phyloP scores from a whole-genome alignment of 2,888 invertebrate genomes.

The Hartigia nigra region DNA sequence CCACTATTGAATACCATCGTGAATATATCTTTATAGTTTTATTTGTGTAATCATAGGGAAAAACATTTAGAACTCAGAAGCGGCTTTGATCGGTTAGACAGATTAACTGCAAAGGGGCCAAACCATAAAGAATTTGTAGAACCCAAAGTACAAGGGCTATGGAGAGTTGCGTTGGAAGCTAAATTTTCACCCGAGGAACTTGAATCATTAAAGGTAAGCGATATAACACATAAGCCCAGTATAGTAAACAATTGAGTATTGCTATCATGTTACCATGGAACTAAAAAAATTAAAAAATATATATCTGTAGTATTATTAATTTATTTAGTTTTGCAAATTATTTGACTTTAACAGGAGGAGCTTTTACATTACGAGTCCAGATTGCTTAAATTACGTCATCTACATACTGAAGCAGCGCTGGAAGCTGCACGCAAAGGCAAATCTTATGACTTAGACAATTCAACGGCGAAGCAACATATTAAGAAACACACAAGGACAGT shows the following conservation, averaged over 20 bases:
- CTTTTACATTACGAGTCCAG: slow-evolving; percentile 89
- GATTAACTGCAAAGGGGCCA: slow-evolving; percentile 80
- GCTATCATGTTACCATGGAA: background rate
- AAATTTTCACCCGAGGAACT: slow-evolving; percentile 87
- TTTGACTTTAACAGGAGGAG: slow-evolving; percentile 72
- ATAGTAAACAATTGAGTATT: slow-evolving; percentile 2
- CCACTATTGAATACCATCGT: background rate
- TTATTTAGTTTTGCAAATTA: slow-evolving; percentile 6
- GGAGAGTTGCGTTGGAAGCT: slow-evolving; percentile 83
- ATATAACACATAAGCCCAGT: background rate
- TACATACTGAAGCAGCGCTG: slow-evolving; percentile 84
- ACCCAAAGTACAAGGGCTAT: slow-evolving; percentile 89
- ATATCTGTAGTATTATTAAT: background rate
- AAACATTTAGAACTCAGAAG: slow-evolving; percentile 82
- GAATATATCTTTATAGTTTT: background rate
- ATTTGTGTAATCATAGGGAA: slow-evolving; percentile 67
- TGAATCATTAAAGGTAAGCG: slow-evolving; percentile 79
- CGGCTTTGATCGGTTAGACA: slow-evolving; percentile 81
- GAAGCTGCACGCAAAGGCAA: slow-evolving; percentile 75
- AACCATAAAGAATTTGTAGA: slow-evolving; percentile 89
- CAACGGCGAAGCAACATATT: slow-evolving; percentile 73
- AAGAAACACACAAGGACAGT: slow-evolving; percentile 88
- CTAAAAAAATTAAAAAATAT: background rate
- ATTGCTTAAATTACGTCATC: slow-evolving; percentile 82
- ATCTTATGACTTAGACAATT: slow-evolving; percentile 66